Evolutionary conservation across 2,113 vertebrate genomes (phyloP).

Genomic region (Petrocephalus zakoni): DNA sequence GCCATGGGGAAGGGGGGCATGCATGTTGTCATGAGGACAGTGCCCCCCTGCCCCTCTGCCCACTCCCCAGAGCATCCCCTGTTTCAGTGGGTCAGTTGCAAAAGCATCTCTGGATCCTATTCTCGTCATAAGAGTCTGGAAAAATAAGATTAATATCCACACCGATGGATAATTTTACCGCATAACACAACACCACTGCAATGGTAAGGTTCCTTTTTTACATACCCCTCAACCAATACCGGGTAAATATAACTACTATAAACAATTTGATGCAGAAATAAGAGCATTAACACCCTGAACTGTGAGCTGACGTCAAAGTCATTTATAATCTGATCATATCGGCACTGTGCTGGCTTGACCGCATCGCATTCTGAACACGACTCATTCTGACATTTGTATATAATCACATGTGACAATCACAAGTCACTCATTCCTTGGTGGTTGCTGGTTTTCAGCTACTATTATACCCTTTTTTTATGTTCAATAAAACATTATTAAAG

Average conservation of each 20-base stretch:
- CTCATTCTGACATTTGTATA: slow-evolving; percentile 14
- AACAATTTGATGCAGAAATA: background rate
- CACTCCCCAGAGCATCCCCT: too few relatives aligned
- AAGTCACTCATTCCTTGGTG: slow-evolving; percentile 3
- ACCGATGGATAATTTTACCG: background rate
- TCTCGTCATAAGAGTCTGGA: background rate
- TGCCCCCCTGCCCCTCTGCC: too few relatives aligned
- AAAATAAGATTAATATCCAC: background rate
- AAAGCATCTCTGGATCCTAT: background rate
- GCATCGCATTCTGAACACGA: background rate
- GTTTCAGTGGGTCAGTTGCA: too few relatives aligned
- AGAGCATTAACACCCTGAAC: background rate
- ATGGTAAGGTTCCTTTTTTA: background rate
- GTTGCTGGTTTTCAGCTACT: background rate
- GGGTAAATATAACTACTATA: background rate
- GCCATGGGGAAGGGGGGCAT: too few relatives aligned
- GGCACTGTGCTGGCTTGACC: background rate
- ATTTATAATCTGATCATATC: slow-evolving; percentile 9
- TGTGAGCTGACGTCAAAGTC: background rate
- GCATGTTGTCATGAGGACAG: too few relatives aligned
- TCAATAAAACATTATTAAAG: background rate
- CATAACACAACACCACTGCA: background rate
- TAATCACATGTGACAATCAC: slow-evolving; percentile 15
- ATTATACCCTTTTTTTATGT: background rate
- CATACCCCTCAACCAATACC: background rate